phyloP scores from a whole-genome alignment of 2,113 vertebrate genomes.

The Aegotheles bennettii region DNA sequence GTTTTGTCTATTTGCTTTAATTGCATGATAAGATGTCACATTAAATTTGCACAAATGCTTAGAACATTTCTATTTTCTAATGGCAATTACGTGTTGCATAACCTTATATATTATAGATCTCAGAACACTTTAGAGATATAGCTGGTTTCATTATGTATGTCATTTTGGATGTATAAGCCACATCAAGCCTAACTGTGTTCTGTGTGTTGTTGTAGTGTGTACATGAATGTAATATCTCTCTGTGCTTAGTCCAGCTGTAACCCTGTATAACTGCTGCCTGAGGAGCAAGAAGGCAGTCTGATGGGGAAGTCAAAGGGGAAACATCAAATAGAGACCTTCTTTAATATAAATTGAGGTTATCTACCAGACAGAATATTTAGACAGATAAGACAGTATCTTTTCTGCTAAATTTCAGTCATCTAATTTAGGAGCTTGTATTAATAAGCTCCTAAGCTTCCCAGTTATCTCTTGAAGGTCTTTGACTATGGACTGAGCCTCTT shows the following conservation, averaged over 20 bases:
- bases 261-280: not conserved
- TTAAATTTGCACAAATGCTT: not conserved
- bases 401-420: not conserved
- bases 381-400: not conserved
- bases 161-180: not conserved
- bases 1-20: not conserved
- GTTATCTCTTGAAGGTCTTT: not conserved
- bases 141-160: not conserved
- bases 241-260: not conserved
- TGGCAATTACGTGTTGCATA: fast-evolving
- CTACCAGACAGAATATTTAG: not conserved
- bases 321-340: not conserved
- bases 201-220: not conserved
- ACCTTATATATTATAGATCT: not conserved
- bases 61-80: not conserved
- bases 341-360: not conserved
- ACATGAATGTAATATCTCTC: not conserved
- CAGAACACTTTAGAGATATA: not conserved
- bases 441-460: not conserved
- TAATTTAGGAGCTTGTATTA: not conserved
- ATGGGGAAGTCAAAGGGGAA: not conserved
- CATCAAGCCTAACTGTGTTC: not conserved
- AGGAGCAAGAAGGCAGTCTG: not conserved
- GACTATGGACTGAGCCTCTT: not conserved
- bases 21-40: not conserved